These are phyloP conservation scores for Drosophila bifasciata DNA, from an alignment of 1,140 invertebrate species.

Conservation along the genomic window DNA sequence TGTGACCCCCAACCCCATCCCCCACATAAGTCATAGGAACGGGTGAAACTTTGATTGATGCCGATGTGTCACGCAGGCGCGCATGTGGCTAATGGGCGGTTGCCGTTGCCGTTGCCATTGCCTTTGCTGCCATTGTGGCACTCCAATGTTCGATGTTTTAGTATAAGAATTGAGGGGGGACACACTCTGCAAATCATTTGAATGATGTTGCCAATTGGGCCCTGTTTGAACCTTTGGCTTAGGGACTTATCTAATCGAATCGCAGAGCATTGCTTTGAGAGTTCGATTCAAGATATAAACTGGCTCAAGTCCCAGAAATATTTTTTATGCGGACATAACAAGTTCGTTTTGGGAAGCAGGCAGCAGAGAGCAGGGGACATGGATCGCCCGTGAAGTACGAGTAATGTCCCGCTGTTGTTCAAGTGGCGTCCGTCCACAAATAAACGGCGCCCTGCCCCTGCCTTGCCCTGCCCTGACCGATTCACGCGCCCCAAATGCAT, in stretches of 20 bases:
- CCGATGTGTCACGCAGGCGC: constrained; percentile 83
- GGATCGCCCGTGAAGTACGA: constrained; percentile 15
- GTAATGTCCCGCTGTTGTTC: constrained; percentile 64
- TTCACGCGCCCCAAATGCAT: constrained; percentile 72
- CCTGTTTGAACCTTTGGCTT: constrained; percentile 36
- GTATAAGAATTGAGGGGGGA: background rate
- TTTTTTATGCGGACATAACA: constrained; percentile 29
- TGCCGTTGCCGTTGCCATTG: constrained; percentile 17
- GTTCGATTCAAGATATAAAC: background rate
- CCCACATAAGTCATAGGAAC: constrained; percentile 55
- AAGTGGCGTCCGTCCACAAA: constrained; percentile 73
- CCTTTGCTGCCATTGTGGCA: background rate
- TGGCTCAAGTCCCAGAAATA: constrained; percentile 11
- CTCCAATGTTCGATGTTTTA: too few species aligned
- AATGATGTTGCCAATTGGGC: constrained; percentile 70
- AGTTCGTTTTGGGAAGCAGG: background rate
- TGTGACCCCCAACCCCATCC: constrained; percentile 1
- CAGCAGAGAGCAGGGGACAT: too few species aligned
- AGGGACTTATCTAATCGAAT: constrained; percentile 41
- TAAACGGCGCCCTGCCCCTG: constrained; percentile 41
- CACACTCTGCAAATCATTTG: constrained; percentile 68
- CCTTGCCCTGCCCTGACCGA: too few species aligned
- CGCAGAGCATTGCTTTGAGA: constrained; percentile 1
- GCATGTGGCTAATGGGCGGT: constrained; percentile 83
- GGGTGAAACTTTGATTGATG: constrained; percentile 84